A percentile compares a stretch with the other conserved stretches of the same genome.
Evolutionary conservation across 2,113 vertebrate genomes (phyloP).

Genomic region (Sterna hirundo): DNA sequence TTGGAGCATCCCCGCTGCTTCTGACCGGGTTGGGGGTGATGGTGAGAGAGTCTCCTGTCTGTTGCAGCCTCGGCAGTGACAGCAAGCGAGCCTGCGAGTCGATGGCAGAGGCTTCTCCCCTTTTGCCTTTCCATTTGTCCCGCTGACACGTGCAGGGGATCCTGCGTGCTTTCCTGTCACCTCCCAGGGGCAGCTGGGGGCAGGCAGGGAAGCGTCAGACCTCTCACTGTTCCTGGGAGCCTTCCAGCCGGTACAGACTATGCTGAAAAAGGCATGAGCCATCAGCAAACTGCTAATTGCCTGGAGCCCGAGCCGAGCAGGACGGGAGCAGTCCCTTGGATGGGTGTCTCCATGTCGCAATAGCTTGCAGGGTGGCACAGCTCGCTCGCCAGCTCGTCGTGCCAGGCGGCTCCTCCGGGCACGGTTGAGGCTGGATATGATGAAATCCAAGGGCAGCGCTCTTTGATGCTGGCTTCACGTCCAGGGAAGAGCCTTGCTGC

Average conservation of each 20-base stretch:
- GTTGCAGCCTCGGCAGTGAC: neutral
- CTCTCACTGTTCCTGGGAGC: neutral
- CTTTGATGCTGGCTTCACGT: neutral
- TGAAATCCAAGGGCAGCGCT: neutral
- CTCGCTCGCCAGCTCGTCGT: neutral
- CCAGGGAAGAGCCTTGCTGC: neutral
- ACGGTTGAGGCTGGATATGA: neutral
- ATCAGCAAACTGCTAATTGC: neutral
- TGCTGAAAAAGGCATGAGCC: accelerated
- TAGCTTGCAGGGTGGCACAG: neutral
- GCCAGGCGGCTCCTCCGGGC: neutral
- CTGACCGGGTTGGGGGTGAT: neutral
- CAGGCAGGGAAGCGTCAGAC: neutral
- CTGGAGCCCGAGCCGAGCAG: neutral
- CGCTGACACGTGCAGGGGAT: accelerated
- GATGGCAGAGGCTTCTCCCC: neutral
- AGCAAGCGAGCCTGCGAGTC: neutral
- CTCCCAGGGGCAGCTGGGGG: neutral
- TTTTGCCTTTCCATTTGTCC: neutral
- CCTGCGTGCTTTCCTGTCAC: accelerated
- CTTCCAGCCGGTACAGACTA: neutral
- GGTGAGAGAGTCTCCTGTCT: neutral
- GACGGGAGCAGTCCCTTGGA: neutral
- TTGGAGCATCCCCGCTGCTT: neutral
- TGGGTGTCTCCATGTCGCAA: neutral